These are phyloP conservation scores for Aphelenchoides bicaudatus DNA, from an alignment of 2,888 invertebrate genomes.

Conservation along the genomic window DNA sequence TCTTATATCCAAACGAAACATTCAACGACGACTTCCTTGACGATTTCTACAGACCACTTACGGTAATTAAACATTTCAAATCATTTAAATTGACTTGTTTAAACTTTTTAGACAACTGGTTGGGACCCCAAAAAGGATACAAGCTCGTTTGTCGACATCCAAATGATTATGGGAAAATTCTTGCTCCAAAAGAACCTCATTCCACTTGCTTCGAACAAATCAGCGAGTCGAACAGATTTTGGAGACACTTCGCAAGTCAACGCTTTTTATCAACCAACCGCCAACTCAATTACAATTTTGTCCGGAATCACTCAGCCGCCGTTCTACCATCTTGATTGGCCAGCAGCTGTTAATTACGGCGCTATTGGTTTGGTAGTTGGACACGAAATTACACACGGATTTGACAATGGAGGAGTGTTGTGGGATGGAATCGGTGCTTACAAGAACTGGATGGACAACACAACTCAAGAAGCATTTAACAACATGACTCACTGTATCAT, in stretches of 20 bases:
- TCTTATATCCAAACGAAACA: conserved; percentile 48
- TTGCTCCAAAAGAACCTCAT: no score
- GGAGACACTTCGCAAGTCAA: conserved; percentile 67
- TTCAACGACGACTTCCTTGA: conserved; percentile 35
- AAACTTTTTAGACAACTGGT: background rate
- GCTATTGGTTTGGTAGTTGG: conserved; percentile 86
- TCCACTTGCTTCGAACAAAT: no score
- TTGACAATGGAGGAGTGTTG: conserved; percentile 61
- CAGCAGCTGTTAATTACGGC: conserved; percentile 76
- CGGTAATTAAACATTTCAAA: no score
- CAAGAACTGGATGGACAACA: conserved; percentile 32
- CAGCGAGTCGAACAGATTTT: no score
- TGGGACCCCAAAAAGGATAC: background rate
- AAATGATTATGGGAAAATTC: background rate
- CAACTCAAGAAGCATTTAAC: conserved; percentile 27
- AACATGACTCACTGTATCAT: conserved; percentile 38
- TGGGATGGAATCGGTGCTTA: conserved; percentile 31
- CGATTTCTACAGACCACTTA: conserved; percentile 29
- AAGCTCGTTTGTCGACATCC: background rate
- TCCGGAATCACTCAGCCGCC: conserved; percentile 86
- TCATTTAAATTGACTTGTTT: no score
- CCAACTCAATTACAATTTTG: conserved; percentile 85
- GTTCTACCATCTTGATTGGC: conserved; percentile 79
- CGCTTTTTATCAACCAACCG: conserved; percentile 85
- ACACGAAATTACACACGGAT: conserved; percentile 80